Evolutionary conservation across 2,888 invertebrate species (phyloP), one percentile per base, ranked within the genome.

Genomic region (Drosophila affinis): DNA sequence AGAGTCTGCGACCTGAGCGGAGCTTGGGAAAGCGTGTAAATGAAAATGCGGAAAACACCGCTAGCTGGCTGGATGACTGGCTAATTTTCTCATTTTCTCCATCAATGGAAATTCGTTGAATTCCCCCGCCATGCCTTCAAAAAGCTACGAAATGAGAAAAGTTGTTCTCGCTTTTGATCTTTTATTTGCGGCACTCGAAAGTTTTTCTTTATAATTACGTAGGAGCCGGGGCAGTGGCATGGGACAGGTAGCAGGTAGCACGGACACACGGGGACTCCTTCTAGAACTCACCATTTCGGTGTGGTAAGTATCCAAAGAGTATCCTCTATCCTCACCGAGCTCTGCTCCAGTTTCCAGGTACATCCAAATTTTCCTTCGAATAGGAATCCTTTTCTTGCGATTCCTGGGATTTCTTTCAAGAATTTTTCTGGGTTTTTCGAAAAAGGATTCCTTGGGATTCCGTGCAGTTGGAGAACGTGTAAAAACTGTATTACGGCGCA

Each of bases 41-140:
- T 56, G 55, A 63, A 51, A 56, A 45, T 49, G 44, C 27, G 53
- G 49, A 58, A 63, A 58, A 70, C 24, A 54, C 57, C 56, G 62
- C 46, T 61, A 39, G 18, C 64, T 34, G 53, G 14, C 32, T 56
- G 48, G 69, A 17, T 61, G 60, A 65, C 64, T 63, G 63, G 63
- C 61, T 78, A 79, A 89, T 84, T 87, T 88, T 79, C 85, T 85
- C 79, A 85, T 85, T 85, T 85, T 85, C 85, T 81, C 87, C 85
- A 81, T 85, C 89, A 85, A 76, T 85, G 85, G 87, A 83, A 88
- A 76, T 75, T 87, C 75, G 76, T 70, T 83, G 65, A 65, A 52
- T 60, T 62, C 48, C 55, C 52, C 39, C 49, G 39, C 24, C 27
- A 32, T 55, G 47, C 34, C 39, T 18, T 59, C 21, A 45, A 57